Percentiles rank a stretch among this genome's conserved stretches.
These are phyloP conservation scores for Campylomormyrus numenius DNA, from an alignment of 2,113 vertebrate genomes.

Conservation along the genomic window DNA sequence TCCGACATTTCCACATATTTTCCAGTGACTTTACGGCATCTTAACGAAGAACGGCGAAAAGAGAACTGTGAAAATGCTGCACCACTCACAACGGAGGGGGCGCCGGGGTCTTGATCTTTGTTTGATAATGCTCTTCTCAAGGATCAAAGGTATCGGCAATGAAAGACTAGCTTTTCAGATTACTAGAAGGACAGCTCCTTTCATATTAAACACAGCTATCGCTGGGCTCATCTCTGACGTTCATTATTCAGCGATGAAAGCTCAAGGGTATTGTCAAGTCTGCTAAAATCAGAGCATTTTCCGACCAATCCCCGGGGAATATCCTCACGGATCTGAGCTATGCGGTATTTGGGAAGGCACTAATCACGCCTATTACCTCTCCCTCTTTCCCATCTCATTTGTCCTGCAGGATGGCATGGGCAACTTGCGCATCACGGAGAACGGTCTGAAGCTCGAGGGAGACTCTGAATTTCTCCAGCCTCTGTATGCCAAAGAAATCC, in stretches of 20 bases:
- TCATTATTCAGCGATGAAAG: conserved; percentile 13
- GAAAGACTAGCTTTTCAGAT: conserved; percentile 28
- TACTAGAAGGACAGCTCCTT: conserved; percentile 16
- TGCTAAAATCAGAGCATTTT: conserved; percentile 4
- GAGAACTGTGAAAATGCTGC: background rate
- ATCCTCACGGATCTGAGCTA: background rate
- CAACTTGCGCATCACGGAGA: conserved; percentile 93
- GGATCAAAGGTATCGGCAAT: conserved; percentile 36
- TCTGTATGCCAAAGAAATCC: conserved; percentile 99
- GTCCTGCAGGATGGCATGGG: conserved; percentile 91
- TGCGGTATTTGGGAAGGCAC: background rate
- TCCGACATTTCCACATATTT: background rate
- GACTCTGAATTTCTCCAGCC: conserved; percentile 97
- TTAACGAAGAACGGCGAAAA: background rate
- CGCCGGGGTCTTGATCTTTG: conserved; percentile 45
- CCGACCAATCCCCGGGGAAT: background rate
- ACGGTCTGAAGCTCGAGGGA: conserved; percentile 91
- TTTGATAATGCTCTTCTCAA: conserved; percentile 33
- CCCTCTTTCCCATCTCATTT: conserved; percentile 31
- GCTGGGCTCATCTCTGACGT: conserved; percentile 18
- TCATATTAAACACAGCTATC: conserved; percentile 17
- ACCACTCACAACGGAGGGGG: background rate
- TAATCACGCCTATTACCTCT: conserved; percentile 1
- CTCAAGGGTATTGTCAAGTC: conserved; percentile 17
- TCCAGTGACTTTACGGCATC: background rate